Evolutionary conservation across 2,797 vertebrate genomes (phyloP).

Genomic region (Erithacus rubecula): DNA sequence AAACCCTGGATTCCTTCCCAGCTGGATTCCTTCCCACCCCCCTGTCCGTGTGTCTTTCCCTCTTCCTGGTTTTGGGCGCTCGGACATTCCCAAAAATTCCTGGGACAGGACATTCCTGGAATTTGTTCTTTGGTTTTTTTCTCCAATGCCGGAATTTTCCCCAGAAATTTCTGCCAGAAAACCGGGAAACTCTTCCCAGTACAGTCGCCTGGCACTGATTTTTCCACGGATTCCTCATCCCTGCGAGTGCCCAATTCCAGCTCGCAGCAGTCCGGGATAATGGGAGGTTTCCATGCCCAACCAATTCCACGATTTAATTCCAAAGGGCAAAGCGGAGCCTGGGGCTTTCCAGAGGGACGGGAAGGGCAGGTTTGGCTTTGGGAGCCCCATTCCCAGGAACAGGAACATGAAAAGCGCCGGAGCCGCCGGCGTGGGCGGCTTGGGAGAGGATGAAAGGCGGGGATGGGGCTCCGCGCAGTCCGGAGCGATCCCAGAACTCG

Average conservation of each 20-base stretch:
- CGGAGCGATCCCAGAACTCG: accelerated
- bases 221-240: neutral
- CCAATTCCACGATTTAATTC: neutral
- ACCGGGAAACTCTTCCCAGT: accelerated
- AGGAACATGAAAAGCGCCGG: neutral
- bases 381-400: neutral
- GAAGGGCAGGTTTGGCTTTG: neutral
- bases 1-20: neutral
- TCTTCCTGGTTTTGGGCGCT: neutral
- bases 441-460: neutral
- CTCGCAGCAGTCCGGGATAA: accelerated
- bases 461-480: accelerated
- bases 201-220: neutral
- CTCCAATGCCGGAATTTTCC: accelerated
- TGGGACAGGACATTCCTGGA: neutral
- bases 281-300: neutral
- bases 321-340: neutral
- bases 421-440: neutral
- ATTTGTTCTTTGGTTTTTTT: neutral
- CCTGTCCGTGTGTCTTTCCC: neutral
- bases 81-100: neutral
- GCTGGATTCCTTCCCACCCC: neutral
- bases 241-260: neutral
- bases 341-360: neutral
- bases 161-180: neutral